Evolutionary conservation across 2,888 invertebrate genomes (phyloP), one percentile per base, ranked within the genome.

Genomic region (Tenthredo livida): DNA sequence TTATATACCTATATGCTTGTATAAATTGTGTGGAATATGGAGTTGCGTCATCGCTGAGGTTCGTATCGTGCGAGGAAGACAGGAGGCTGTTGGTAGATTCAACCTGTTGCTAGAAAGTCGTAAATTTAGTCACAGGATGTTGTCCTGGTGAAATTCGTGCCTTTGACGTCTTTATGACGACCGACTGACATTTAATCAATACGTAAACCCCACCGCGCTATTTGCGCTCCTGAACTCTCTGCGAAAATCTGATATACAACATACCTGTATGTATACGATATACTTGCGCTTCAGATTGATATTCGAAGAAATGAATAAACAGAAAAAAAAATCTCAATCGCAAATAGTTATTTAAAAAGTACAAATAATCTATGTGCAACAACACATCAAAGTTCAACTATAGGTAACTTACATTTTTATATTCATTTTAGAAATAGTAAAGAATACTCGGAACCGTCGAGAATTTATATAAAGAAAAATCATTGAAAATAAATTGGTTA

Each of bases 91-190:
- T 58, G 50, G 54, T 84, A 77, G 86, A 86, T 88, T 86, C 87
- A 86, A 92, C 92, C 91, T 92, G 92, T 92, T 93, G 92, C 91
- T 88, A 85, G 85, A 78, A 88, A 85, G 87, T 93, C 92, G 91
- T 93, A 93, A 93, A 93, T 93, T 93, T 91, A 86, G 75, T 87
- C 90, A 90, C 90, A 90, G 91, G 93, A 93, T 93, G 93, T 91
- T 93, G 93, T 90, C 93, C 93, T 93, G 93, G 90, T 93, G 92
- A 90, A 92, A 93, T 92, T 89, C 91, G 92, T 93, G 92, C 89
- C 91, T 93, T 92, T 93, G 93, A 93, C 93, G 92, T 92, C 92
- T 93, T 93, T 93, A 93, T 93, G 93, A 93, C 91, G 90, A 86
- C 91, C 88, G 86, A 86, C 89, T 93, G 93, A 93, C 93, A 87